Evolutionary conservation across 1,140 invertebrate genomes (phyloP).

Genomic region (Carcinoscorpius rotundicauda): DNA sequence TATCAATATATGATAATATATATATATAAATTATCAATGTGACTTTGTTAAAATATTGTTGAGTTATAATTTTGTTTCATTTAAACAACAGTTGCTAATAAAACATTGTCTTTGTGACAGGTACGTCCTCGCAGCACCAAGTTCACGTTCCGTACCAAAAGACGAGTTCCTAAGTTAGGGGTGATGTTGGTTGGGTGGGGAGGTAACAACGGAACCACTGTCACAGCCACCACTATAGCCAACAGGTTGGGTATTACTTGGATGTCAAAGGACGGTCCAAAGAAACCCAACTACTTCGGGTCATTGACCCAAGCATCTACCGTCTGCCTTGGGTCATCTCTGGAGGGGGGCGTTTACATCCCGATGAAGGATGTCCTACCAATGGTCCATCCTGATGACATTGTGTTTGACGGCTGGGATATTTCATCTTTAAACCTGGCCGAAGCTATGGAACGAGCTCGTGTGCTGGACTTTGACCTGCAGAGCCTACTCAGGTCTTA

Average conservation of each 20-base stretch:
- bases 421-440: constrained; percentile 73
- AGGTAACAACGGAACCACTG: constrained; percentile 86
- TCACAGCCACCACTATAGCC: constrained; percentile 83
- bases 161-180: constrained; percentile 59
- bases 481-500: constrained; percentile 43
- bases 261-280: constrained; percentile 61
- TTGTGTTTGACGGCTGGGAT: constrained; percentile 90
- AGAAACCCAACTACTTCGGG: constrained; percentile 76
- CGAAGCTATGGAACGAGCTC: constrained; percentile 69
- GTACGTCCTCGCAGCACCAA: constrained; percentile 28
- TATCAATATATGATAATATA: too few species aligned
- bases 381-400: constrained; percentile 77
- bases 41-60: too few species aligned
- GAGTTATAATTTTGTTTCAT: too few species aligned
- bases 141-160: constrained; percentile 42
- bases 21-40: too few species aligned
- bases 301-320: constrained; percentile 84
- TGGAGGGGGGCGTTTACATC: constrained; percentile 57
- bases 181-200: constrained; percentile 93
- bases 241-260: constrained; percentile 68
- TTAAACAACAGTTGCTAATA: too few species aligned
- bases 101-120: constrained; percentile 19
- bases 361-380: constrained; percentile 72
- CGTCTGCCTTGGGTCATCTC: constrained; percentile 55
- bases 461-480: constrained; percentile 43